Evolutionary conservation across 1,140 invertebrate genomes (phyloP), one percentile per base, ranked within the genome.

Genomic region (Propsilocerus akamusi): DNA sequence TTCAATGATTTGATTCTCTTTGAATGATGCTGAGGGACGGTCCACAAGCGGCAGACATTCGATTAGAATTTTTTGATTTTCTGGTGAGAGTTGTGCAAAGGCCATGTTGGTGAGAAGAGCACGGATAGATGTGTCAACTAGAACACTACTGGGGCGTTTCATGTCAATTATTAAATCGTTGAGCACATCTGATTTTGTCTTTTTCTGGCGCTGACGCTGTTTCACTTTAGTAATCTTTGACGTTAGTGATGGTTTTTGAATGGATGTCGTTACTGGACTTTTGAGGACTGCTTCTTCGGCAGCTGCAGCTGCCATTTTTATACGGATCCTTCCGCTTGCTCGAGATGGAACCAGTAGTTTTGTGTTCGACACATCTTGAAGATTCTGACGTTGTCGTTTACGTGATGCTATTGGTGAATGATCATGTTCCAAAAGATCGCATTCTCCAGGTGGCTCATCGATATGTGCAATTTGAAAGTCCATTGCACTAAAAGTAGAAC

Each of bases 61-160:
- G 17, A 89, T 80, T 50, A 97, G 72, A 70, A 94, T 91, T 59
- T 88, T 82, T 66, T 96, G 92, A 72, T 95, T 95, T 26, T 87
- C 66, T 22, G 82, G 72, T 26, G 93, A 92, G 53, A 97, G 74
- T 50, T 80, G 70, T 53, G 80, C 77, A 71, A 96, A 96, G 26
- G 91, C 95, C 58, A 91, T 84, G 64, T 88, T 89, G 65, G 87
- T 88, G 30, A 97, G 68, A 51, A 97, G 69, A 48, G 81, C 78
- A 61, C 90, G 72, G 47, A 97, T 73, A 71, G 94, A 94, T 2
- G 86, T 90, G 58, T 90, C 88, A 17, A 89, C 85, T 57, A 97
- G 73, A 57, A 97, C 92, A 46, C 92, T 96, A 61, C 94, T 90
- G n/a, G 93, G 90, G 26, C 91, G 93, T 71, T 95, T 89, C 57